A percentile compares a stretch with the other conserved stretches of the same genome.
These are phyloP conservation scores for Magallana gigas DNA, from an alignment of 1,140 invertebrate species.

Conservation along the genomic window DNA sequence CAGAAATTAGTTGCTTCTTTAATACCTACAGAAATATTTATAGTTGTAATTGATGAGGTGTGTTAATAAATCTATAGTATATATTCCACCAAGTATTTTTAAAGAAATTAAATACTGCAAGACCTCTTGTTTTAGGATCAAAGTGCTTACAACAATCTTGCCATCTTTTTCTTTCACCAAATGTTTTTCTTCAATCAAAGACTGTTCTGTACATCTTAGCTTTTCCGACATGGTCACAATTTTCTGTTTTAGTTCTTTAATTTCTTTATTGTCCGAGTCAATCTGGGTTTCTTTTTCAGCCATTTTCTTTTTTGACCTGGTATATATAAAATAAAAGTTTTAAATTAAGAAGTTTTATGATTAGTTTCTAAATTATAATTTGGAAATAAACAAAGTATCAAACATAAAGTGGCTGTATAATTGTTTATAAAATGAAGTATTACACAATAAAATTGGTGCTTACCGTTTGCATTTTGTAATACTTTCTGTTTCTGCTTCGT, in stretches of 20 bases:
- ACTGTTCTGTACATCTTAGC: not conserved
- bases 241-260: not conserved
- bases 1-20: not conserved
- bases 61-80: not conserved
- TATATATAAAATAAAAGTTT: not conserved
- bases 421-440: not conserved
- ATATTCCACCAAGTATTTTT: not conserved
- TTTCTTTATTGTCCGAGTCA: not conserved
- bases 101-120: not conserved
- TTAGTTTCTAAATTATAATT: not conserved
- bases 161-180: not conserved
- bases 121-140: not conserved
- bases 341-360: no score
- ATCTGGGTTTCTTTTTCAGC: not conserved
- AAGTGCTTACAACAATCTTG: conserved; percentile 6
- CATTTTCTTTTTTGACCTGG: conserved; percentile 1
- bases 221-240: not conserved
- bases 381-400: not conserved
- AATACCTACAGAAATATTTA: not conserved
- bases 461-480: not conserved
- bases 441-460: not conserved
- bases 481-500: not conserved
- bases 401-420: not conserved
- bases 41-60: no score
- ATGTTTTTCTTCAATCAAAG: not conserved